phyloP scores from a whole-genome alignment of 92 coral and sea anemone genomes.

The Isaurus tuberculatus region DNA sequence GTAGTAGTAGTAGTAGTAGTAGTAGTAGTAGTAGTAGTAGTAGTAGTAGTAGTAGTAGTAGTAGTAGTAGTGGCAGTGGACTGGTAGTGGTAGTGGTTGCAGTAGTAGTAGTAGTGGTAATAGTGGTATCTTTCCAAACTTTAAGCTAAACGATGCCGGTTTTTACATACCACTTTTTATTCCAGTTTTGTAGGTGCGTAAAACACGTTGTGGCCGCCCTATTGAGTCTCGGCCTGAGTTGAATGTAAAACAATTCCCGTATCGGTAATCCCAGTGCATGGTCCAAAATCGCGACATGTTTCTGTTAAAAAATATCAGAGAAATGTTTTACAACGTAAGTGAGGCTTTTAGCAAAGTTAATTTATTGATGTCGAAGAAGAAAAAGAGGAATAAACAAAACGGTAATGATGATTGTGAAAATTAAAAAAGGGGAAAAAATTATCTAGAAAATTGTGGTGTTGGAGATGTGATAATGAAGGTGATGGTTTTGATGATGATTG shows the following conservation, averaged over 20 bases:
- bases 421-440: not conserved
- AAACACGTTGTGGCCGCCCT: constrained; percentile 15
- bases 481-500: not conserved
- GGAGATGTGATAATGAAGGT: not conserved
- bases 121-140: no score
- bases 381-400: not conserved
- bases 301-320: constrained; percentile 6
- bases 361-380: not conserved
- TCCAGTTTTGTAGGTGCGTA: constrained; percentile 37
- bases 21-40: no score
- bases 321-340: not conserved
- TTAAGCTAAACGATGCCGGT: no score
- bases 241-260: constrained; percentile 38
- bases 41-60: no score
- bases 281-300: constrained; percentile 46
- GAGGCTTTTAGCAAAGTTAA: not conserved
- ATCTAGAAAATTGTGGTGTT: not conserved
- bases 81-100: no score
- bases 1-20: no score
- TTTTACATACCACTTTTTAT: constrained; percentile 27
- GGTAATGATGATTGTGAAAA: not conserved
- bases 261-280: constrained; percentile 38
- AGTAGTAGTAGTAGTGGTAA: no score
- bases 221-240: constrained; percentile 32
- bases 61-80: no score